Evolutionary conservation across 2,888 invertebrate genomes (phyloP).

Genomic region (Lycocerus yunnanus): DNA sequence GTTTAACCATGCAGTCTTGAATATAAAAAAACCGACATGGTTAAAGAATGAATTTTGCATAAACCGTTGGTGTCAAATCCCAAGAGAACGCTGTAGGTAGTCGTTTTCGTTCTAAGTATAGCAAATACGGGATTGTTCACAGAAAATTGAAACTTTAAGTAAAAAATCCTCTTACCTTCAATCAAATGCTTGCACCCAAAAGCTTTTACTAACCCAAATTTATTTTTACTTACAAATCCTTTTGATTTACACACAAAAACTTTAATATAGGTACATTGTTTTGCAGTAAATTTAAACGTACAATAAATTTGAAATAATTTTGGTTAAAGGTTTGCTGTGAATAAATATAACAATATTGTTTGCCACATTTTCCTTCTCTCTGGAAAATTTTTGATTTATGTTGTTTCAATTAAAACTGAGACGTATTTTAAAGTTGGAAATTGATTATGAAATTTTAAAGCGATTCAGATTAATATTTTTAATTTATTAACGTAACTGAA

Average conservation of each 20-base stretch:
- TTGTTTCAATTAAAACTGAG: no score
- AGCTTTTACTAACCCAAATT: background rate
- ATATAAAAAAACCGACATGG: background rate
- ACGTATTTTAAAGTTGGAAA: no score
- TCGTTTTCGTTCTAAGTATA: conserved; percentile 7
- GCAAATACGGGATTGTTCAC: conserved; percentile 11
- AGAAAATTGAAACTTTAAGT: conserved; percentile 22
- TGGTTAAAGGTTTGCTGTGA: background rate
- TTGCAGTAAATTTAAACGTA: background rate
- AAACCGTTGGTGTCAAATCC: conserved; percentile 27
- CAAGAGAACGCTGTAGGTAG: conserved; percentile 6
- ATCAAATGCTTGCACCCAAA: background rate
- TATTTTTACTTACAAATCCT: background rate
- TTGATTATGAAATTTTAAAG: no score
- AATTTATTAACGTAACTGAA: no score
- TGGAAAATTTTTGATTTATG: no score
- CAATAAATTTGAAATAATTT: background rate
- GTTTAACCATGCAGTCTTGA: background rate
- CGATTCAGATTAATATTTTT: no score
- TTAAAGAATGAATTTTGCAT: conserved; percentile 13
- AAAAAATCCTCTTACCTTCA: conserved; percentile 5
- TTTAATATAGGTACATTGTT: background rate
- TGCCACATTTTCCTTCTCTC: no score
- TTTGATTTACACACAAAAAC: background rate
- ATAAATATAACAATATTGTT: background rate